A percentile compares a stretch with the other conserved stretches of the same genome.
phyloP scores from a whole-genome alignment of 2,113 vertebrate species.

The Nibea coibor region DNA sequence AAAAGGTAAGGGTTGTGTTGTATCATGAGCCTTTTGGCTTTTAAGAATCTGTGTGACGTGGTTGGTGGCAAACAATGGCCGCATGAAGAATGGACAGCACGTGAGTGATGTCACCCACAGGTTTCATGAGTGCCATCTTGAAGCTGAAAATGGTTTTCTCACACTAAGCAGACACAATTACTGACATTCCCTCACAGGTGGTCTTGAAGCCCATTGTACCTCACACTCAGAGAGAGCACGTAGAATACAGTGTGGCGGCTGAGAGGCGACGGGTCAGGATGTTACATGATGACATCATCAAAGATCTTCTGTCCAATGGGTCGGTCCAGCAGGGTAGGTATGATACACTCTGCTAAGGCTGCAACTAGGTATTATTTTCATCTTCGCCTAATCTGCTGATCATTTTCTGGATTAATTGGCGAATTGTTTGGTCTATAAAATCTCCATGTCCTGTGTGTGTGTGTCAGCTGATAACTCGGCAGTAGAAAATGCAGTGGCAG shows the following conservation, averaged over 20 bases:
- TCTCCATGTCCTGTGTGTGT: neutral
- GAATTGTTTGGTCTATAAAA: too few relatives aligned
- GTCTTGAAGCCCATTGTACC: slow-evolving; percentile 66
- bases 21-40: neutral
- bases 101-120: too few relatives aligned
- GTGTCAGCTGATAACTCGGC: slow-evolving; percentile 72
- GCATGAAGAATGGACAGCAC: too few relatives aligned
- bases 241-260: slow-evolving; percentile 88
- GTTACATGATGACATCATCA: slow-evolving; percentile 90
- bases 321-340: slow-evolving; percentile 77
- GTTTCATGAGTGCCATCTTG: too few relatives aligned
- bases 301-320: slow-evolving; percentile 85
- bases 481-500: slow-evolving; percentile 69
- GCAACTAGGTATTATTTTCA: too few relatives aligned
- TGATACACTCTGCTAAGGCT: neutral
- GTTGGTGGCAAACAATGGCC: too few relatives aligned
- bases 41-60: neutral
- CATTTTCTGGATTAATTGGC: too few relatives aligned
- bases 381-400: too few relatives aligned
- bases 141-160: neutral
- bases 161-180: neutral
- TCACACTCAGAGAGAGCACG: slow-evolving; percentile 85
- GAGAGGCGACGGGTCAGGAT: slow-evolving; percentile 92
- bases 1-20: slow-evolving; percentile 43
- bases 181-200: slow-evolving; percentile 40